Percentiles rank a stretch among this genome's conserved stretches.
Conservation (phyloP, 2,888 invertebrate genomes). For the Parapristionchus giblindavisi region DNA sequence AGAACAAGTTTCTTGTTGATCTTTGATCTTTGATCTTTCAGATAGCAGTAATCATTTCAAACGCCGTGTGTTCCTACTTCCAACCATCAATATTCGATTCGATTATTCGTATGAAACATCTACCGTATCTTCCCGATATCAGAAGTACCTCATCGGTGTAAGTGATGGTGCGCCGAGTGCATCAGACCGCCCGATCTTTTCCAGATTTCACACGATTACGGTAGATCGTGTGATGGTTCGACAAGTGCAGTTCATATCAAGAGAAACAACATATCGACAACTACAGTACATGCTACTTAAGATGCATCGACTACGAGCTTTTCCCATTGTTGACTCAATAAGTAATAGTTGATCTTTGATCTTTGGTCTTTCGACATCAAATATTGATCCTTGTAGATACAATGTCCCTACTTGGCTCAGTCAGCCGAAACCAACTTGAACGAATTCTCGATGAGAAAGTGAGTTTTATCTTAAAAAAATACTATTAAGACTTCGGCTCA, state of each 20-base stretch:
- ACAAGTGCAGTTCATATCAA: slow-evolving; percentile 73
- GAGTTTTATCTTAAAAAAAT: neutral
- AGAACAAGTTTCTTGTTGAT: no score
- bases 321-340: slow-evolving; percentile 87
- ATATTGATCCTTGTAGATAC: neutral
- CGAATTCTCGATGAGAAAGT: slow-evolving; percentile 12
- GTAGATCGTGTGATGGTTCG: slow-evolving; percentile 95
- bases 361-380: neutral
- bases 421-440: slow-evolving; percentile 1
- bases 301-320: slow-evolving; percentile 81
- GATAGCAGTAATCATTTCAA: slow-evolving; percentile 92
- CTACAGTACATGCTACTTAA: slow-evolving; percentile 84
- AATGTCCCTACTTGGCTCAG: slow-evolving; percentile 17
- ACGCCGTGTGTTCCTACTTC: slow-evolving; percentile 90
- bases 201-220: slow-evolving; percentile 61
- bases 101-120: slow-evolving; percentile 90
- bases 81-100: slow-evolving; percentile 98
- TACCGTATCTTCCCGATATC: slow-evolving; percentile 95
- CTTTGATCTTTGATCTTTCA: slow-evolving; percentile 63
- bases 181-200: neutral
- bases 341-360: neutral
- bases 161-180: neutral
- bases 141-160: slow-evolving; percentile 57
- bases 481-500: no score
- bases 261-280: slow-evolving; percentile 80